phyloP scores from a whole-genome alignment of 2,113 vertebrate genomes.

The Rhabdornis inornatus region DNA sequence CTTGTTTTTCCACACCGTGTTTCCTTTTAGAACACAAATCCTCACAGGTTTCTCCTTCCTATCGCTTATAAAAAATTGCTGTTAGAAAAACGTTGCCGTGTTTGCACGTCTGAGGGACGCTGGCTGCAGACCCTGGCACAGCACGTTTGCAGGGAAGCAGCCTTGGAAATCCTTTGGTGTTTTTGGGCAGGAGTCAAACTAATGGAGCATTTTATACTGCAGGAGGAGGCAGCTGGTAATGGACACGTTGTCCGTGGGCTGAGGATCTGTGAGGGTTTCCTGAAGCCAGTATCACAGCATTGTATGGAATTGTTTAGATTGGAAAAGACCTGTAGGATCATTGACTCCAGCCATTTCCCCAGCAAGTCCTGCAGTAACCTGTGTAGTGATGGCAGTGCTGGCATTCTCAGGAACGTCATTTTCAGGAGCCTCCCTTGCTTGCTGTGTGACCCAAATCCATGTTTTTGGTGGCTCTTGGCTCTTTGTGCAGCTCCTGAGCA shows the following conservation, averaged over 20 bases:
- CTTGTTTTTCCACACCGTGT: accelerated
- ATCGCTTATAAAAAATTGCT: accelerated
- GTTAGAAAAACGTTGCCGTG: accelerated
- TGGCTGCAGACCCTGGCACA: not conserved
- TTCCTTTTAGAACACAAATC: not conserved
- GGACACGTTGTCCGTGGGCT: accelerated
- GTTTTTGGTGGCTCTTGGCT: not conserved
- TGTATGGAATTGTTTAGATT: not conserved
- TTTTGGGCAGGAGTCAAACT: not conserved
- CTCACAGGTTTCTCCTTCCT: not conserved
- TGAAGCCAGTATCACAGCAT: not conserved
- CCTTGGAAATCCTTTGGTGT: not conserved
- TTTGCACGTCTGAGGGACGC: accelerated
- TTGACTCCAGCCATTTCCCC: not conserved
- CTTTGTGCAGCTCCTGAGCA: not conserved
- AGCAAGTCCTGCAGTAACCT: not conserved
- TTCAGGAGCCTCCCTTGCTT: not conserved
- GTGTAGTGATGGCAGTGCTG: not conserved
- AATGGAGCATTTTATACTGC: not conserved
- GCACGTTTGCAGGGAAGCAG: not conserved
- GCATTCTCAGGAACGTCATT: not conserved
- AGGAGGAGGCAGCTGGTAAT: not conserved
- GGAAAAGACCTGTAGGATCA: not conserved
- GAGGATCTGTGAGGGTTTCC: not conserved
- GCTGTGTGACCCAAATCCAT: accelerated